Percentiles rank a stretch among this genome's conserved stretches.
Evolutionary conservation across 2,113 vertebrate species (phyloP).

Genomic region (Gymnocephalus cernua): DNA sequence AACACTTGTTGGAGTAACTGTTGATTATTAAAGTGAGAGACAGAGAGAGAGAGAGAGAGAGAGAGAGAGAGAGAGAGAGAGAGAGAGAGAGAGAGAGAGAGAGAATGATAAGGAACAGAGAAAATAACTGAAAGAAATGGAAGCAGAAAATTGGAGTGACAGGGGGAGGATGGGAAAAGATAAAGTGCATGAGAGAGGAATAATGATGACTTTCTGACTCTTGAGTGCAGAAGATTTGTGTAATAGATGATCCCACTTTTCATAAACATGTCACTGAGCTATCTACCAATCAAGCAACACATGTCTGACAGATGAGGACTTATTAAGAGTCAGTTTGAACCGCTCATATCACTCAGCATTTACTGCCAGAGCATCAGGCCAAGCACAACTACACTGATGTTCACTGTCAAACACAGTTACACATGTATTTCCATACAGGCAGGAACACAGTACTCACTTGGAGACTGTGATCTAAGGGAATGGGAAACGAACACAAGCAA

Average conservation of each 20-base stretch:
- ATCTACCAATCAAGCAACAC: neutral
- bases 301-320: neutral
- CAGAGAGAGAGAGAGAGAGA: neutral
- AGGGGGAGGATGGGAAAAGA: neutral
- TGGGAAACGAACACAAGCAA: neutral
- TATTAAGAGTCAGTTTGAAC: neutral
- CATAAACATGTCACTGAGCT: neutral
- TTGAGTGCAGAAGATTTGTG: neutral
- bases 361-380: neutral
- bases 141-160: constrained; percentile 11
- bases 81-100: neutral
- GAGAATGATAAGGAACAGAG: neutral
- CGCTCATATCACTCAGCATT: neutral
- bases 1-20: neutral
- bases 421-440: neutral
- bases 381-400: neutral
- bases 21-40: neutral
- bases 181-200: constrained; percentile 9
- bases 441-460: neutral
- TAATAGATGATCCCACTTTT: constrained; percentile 3
- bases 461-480: neutral
- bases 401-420: neutral
- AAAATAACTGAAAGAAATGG: neutral
- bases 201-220: neutral
- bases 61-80: neutral